These are phyloP conservation scores for Andrena cerasifolii DNA, from an alignment of 1,140 invertebrate species.

Conservation along the genomic window DNA sequence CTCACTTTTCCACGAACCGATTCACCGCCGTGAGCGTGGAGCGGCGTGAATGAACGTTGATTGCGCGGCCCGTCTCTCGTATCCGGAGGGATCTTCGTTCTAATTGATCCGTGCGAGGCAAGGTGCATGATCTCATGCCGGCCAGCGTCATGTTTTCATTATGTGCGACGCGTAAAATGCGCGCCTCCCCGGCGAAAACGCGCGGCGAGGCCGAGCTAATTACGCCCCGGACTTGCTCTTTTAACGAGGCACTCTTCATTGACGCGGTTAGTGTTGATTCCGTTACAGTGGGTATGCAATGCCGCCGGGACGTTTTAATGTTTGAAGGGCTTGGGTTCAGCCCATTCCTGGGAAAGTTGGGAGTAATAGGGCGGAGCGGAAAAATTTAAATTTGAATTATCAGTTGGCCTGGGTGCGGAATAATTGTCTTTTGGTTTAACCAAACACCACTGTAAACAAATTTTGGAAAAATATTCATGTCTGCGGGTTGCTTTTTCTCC, in stretches of 20 bases:
- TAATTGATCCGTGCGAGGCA: conserved; percentile 53
- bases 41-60: conserved; percentile 59
- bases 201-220: background rate
- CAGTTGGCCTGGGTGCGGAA: too few relatives aligned
- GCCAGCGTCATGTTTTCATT: conserved; percentile 35
- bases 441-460: too few relatives aligned
- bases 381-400: too few relatives aligned
- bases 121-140: conserved; percentile 65
- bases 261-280: background rate
- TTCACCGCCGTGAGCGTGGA: conserved; percentile 15
- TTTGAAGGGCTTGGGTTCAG: too few relatives aligned
- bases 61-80: conserved; percentile 32
- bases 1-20: conserved; percentile 60
- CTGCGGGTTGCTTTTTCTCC: too few relatives aligned
- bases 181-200: background rate
- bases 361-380: too few relatives aligned
- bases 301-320: too few relatives aligned
- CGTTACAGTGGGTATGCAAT: background rate
- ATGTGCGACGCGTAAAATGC: background rate
- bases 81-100: conserved; percentile 54
- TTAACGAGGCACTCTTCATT: conserved; percentile 9
- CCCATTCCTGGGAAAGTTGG: too few relatives aligned
- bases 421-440: too few relatives aligned
- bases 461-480: too few relatives aligned
- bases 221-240: background rate